Percentiles rank a stretch among this genome's conserved stretches.
Evolutionary conservation across 2,888 invertebrate species (phyloP).

Genomic region (Argyresthia goedartella): DNA sequence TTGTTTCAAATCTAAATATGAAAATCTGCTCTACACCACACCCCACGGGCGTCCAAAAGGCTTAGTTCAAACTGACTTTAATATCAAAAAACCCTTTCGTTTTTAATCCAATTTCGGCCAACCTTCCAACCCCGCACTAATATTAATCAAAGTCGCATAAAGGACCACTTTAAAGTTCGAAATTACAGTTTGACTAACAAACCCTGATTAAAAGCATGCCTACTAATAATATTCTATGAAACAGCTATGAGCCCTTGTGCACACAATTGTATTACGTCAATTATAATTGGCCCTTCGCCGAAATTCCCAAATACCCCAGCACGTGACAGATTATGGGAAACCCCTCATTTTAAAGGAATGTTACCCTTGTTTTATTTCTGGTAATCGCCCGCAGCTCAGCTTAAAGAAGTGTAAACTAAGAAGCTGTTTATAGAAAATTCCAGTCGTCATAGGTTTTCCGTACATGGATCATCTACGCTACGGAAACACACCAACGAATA

Average conservation of each 20-base stretch:
- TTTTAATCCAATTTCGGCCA: background rate
- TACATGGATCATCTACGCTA: no score
- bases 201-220: conserved; percentile 5
- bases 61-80: background rate
- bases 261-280: conserved; percentile 6
- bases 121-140: background rate
- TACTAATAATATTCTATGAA: background rate
- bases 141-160: conserved; percentile 2
- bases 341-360: no score
- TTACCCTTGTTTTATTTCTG: no score
- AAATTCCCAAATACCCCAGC: background rate
- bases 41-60: no score
- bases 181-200: conserved; percentile 3
- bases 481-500: no score
- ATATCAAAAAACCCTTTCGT: background rate
- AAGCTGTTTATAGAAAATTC: no score
- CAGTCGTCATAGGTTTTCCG: no score
- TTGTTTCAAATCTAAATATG: no score
- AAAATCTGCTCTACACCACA: no score
- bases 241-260: conserved; percentile 4
- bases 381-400: no score
- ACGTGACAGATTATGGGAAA: background rate
- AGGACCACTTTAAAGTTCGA: background rate
- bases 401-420: no score
- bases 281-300: conserved; percentile 5